A percentile compares a stretch with the other conserved stretches of the same genome.
Conservation (phyloP, 2,113 vertebrate genomes). For the Leptobrachium leishanense region DNA sequence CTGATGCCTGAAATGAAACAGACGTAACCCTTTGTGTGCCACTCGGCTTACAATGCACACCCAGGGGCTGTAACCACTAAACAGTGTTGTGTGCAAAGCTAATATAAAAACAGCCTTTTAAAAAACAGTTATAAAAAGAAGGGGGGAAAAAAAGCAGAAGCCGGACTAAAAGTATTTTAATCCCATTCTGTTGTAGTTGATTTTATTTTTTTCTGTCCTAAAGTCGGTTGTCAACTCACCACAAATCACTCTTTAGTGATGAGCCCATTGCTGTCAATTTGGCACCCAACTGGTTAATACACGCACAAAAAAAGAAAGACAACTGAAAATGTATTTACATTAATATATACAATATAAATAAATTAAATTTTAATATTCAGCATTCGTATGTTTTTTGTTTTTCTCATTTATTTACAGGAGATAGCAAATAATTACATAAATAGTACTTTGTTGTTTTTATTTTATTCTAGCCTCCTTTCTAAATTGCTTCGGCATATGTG, state of each 20-base stretch:
- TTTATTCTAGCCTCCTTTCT: constrained; percentile 79
- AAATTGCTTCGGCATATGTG: constrained; percentile 84
- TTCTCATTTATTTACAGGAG: constrained; percentile 92
- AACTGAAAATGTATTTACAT: constrained; percentile 81
- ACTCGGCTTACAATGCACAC: not conserved
- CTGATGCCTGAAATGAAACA: constrained; percentile 73
- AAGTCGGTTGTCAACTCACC: no score
- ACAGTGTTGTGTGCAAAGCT: no score
- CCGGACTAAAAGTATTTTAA: no score
- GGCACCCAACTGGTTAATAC: constrained; percentile 46
- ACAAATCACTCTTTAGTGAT: not conserved
- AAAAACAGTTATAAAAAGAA: no score
- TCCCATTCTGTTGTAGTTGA: no score
- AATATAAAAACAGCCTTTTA: no score
- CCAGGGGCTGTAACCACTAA: not conserved
- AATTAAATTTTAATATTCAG: constrained; percentile 95
- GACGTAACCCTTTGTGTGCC: constrained; percentile 52
- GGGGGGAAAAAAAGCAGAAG: no score
- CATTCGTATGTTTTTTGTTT: constrained; percentile 90
- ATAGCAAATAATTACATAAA: constrained; percentile 99
- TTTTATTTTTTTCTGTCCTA: no score
- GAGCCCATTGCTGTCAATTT: constrained; percentile 21
- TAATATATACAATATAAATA: constrained; percentile 94
- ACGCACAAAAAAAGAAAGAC: constrained; percentile 65
- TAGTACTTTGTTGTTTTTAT: constrained; percentile 92